phyloP scores from a whole-genome alignment of 2,113 vertebrate genomes.

The Genyomyrus donnyi region DNA sequence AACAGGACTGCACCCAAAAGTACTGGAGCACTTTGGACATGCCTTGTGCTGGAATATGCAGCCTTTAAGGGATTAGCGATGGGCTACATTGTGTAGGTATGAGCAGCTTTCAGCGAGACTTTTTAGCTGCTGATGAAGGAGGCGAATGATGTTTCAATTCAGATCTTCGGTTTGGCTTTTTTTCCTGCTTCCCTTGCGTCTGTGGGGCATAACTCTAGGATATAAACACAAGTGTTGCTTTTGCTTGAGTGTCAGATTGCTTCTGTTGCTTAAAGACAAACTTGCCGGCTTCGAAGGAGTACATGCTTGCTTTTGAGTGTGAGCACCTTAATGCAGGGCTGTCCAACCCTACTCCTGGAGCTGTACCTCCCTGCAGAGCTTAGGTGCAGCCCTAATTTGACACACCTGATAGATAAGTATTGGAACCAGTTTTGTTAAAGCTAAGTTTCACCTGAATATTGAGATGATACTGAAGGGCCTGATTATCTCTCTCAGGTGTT shows the following conservation, averaged over 20 bases:
- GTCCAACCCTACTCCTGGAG: not conserved
- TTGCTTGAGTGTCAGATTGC: not conserved
- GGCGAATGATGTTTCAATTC: not conserved
- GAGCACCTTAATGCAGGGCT: not conserved
- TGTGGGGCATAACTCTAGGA: not conserved
- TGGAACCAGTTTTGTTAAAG: not conserved
- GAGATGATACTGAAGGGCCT: not conserved
- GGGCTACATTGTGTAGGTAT: not conserved
- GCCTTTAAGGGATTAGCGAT: not conserved
- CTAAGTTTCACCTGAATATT: not conserved
- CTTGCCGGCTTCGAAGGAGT: not conserved
- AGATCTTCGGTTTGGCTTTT: not conserved
- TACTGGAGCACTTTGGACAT: not conserved
- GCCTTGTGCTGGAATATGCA: not conserved
- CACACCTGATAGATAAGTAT: not conserved
- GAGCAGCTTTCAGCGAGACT: not conserved
- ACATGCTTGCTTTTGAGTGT: not conserved
- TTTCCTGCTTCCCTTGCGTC: not conserved
- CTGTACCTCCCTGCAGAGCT: not conserved
- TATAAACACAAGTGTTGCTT: not conserved
- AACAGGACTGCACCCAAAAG: not conserved
- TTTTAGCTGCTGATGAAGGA: not conserved
- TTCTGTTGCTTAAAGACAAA: not conserved
- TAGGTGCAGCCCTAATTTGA: not conserved
- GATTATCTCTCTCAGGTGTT: not conserved